Evolutionary conservation across 1,140 invertebrate genomes (phyloP), one percentile per base, ranked within the genome.

Genomic region (Dysdera silvatica): DNA sequence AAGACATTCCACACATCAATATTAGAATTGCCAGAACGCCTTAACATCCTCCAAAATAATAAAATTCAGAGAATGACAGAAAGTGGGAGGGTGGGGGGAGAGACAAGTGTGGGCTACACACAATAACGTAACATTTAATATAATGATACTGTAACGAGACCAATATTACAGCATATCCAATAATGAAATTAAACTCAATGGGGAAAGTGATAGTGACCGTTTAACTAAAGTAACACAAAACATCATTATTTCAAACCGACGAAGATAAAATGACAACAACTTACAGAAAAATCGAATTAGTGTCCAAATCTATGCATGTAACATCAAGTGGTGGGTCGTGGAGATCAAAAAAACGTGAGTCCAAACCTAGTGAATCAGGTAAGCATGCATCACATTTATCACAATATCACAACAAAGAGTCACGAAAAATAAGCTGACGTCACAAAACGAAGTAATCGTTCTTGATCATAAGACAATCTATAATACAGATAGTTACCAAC

Each of bases 291-390:
- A 85, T 80, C 68, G 92, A 94, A 72, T 95, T 95, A 7, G 97
- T 99, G 74, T 99, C 96, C 69, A 99, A 80, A 82, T 99, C 96
- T 23, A 99, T 87, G 78, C 95, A 99, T 51, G 89, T 95, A 1
- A 99, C 94, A 79, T 99, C 96, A 12, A 84, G 78, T 24, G 95
- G 96, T 32, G 92, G 94, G 73, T 98, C 94, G 74, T 95, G 97
- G 4, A 98, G 78, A 76, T 99, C 96, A 76, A 99, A 99, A 80
- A 98, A 99, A 58, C 95, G 82, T 10, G 93, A 80, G 70, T 80
- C 79, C 58, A 80, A 74, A 65, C 79, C 79, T 66, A n/a, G n/a
- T n/a, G n/a, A n/a, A n/a, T n/a, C n/a, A n/a, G n/a, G n/a, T n/a
- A n/a, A n/a, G n/a, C n/a, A n/a, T n/a, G n/a, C n/a, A n/a, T n/a